phyloP scores from a whole-genome alignment of 35 echinoderm and acorn worm genomes.

The Diadema setosum region DNA sequence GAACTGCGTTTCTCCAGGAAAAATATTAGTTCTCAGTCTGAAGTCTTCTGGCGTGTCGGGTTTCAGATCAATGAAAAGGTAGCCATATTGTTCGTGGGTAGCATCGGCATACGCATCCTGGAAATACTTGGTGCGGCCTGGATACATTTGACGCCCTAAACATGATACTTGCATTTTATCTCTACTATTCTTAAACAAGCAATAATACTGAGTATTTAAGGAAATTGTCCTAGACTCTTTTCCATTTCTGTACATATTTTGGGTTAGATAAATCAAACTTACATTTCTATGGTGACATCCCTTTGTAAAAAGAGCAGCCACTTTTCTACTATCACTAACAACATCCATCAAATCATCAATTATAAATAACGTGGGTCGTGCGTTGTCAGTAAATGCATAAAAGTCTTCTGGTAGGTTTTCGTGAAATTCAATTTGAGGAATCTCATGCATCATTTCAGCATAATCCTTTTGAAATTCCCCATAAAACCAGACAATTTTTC shows the following conservation, averaged over 20 bases:
- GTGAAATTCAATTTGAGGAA: slow-evolving; percentile 49
- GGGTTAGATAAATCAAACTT: slow-evolving; percentile 40
- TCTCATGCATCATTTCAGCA: background rate
- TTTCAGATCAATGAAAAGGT: slow-evolving; percentile 70
- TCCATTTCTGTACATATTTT: slow-evolving; percentile 65
- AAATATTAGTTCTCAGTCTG: slow-evolving; percentile 7
- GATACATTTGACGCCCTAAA: slow-evolving; percentile 64
- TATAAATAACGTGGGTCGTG: slow-evolving; percentile 40
- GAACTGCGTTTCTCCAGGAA: slow-evolving; percentile 25
- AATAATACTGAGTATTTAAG: slow-evolving; percentile 65
- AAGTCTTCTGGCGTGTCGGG: background rate
- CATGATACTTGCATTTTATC: slow-evolving; percentile 52
- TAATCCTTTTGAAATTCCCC: slow-evolving; percentile 40
- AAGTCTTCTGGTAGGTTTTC: slow-evolving; percentile 37
- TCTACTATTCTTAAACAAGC: slow-evolving; percentile 75
- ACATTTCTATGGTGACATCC: slow-evolving; percentile 62
- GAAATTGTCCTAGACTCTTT: slow-evolving; percentile 51
- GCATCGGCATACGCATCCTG: slow-evolving; percentile 54
- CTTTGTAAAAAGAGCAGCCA: slow-evolving; percentile 49
- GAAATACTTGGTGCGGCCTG: slow-evolving; percentile 26
- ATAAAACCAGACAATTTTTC: slow-evolving; percentile 76
- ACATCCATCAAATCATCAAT: slow-evolving; percentile 58
- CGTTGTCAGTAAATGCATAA: slow-evolving; percentile 3
- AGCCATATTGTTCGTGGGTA: slow-evolving; percentile 35
- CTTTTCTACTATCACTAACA: slow-evolving; percentile 3